These are phyloP conservation scores for Oscheius myriophilus DNA, from an alignment of 2,888 invertebrate species.

Conservation along the genomic window DNA sequence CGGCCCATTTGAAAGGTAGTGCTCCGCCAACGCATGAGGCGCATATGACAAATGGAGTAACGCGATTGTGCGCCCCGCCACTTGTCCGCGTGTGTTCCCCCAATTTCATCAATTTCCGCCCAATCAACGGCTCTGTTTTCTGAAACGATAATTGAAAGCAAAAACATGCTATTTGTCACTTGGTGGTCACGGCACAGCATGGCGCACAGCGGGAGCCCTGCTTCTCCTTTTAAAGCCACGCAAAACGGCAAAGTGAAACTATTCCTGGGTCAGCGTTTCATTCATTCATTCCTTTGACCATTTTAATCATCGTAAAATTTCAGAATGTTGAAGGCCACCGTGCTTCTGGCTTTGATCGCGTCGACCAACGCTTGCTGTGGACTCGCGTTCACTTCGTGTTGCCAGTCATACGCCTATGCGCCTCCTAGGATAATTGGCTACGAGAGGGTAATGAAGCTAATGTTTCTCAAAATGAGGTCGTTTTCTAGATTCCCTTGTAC, in stretches of 20 bases:
- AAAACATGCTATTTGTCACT: conserved; percentile 18
- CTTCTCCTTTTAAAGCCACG: background rate
- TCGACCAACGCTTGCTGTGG: conserved; percentile 18
- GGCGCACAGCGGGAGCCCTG: conserved; percentile 8
- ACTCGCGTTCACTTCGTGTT: conserved; percentile 19
- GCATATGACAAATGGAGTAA: conserved; percentile 26
- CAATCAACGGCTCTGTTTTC: conserved; percentile 29
- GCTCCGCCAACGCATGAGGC: background rate
- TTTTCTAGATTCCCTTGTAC: conserved; percentile 25
- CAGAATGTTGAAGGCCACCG: conserved; percentile 7
- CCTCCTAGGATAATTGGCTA: conserved; percentile 27
- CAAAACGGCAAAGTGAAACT: background rate
- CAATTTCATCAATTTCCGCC: conserved; percentile 20
- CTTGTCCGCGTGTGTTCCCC: conserved; percentile 1
- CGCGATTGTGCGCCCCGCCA: conserved; percentile 2
- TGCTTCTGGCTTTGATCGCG: background rate
- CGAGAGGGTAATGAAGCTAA: conserved; percentile 18
- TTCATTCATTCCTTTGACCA: background rate
- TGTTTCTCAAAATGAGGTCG: too few species aligned
- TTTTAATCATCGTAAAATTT: too few species aligned
- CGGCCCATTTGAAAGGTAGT: background rate
- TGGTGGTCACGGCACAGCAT: conserved; percentile 13
- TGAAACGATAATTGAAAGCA: conserved; percentile 7
- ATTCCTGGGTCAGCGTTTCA: background rate
- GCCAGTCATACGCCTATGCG: conserved; percentile 15